Evolutionary conservation across 2,888 invertebrate species (phyloP).

Genomic region (Galeruca laticollis): DNA sequence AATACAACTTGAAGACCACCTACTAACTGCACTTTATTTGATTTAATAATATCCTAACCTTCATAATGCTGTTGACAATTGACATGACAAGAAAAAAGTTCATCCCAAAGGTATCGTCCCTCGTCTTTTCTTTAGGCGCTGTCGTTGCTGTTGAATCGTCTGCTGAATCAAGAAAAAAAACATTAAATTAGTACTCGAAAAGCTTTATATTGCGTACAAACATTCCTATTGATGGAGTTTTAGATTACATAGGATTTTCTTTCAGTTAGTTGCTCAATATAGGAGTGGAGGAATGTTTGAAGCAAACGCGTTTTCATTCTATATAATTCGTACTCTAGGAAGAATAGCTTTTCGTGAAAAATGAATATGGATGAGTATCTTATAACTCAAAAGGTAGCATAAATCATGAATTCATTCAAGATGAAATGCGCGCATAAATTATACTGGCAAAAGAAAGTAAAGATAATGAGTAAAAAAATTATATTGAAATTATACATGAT

Average conservation of each 20-base stretch:
- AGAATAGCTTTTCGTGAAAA: not conserved
- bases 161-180: slow-evolving; percentile 4
- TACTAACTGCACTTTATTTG: slow-evolving; percentile 1
- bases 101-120: slow-evolving; percentile 2
- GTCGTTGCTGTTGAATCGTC: slow-evolving; percentile 8
- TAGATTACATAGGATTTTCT: slow-evolving; percentile 12
- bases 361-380: no score
- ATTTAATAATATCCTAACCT: slow-evolving; percentile 3
- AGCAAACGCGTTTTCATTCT: not conserved
- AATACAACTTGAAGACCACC: not conserved
- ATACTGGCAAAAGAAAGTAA: no score
- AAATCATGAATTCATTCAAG: no score
- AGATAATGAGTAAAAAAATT: no score
- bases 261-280: not conserved
- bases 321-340: not conserved
- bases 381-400: no score
- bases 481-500: no score
- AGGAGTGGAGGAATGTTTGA: not conserved
- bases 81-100: slow-evolving; percentile 14
- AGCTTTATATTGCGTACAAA: slow-evolving; percentile 2
- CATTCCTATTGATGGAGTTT: not conserved
- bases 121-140: slow-evolving; percentile 7
- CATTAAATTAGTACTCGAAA: slow-evolving; percentile 7
- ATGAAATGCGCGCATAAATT: no score
- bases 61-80: not conserved